These are phyloP conservation scores for Helicolenus hilgendorfi DNA, from an alignment of 2,797 vertebrate species.

Conservation along the genomic window DNA sequence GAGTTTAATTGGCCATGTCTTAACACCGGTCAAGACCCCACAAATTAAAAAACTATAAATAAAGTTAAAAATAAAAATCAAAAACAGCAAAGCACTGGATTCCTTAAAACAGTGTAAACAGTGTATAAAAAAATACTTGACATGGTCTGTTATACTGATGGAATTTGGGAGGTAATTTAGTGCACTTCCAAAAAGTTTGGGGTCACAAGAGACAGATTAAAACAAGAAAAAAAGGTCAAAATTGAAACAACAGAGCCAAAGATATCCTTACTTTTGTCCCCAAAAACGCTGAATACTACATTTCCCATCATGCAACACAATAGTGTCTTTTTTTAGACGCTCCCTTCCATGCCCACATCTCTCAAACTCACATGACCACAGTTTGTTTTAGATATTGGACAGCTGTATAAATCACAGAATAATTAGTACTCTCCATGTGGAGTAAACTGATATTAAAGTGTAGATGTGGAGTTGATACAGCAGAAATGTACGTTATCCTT, in stretches of 20 bases:
- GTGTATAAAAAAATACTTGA: not conserved
- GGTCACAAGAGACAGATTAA: too few relatives aligned
- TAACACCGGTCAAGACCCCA: not conserved
- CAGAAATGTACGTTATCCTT: not conserved
- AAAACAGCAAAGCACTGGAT: too few relatives aligned
- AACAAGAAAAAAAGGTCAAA: too few relatives aligned
- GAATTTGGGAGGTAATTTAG: not conserved
- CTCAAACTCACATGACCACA: not conserved
- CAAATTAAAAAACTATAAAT: too few relatives aligned
- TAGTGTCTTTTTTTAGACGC: too few relatives aligned
- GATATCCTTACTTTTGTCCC: fast-evolving
- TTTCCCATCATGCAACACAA: not conserved
- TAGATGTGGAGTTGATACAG: not conserved
- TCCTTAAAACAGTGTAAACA: too few relatives aligned
- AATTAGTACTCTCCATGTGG: not conserved
- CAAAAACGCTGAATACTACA: too few relatives aligned
- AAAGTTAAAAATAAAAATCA: too few relatives aligned
- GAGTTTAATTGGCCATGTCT: not conserved
- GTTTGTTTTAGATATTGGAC: not conserved
- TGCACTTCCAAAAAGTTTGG: not conserved
- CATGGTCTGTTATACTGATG: not conserved
- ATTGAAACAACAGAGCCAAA: too few relatives aligned
- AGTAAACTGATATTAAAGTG: too few relatives aligned
- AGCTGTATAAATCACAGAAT: not conserved
- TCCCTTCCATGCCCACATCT: not conserved